Percentiles rank a stretch among this genome's conserved stretches.
Evolutionary conservation across 2,888 invertebrate species (phyloP).

Genomic region (Caenorhabditis japonica): DNA sequence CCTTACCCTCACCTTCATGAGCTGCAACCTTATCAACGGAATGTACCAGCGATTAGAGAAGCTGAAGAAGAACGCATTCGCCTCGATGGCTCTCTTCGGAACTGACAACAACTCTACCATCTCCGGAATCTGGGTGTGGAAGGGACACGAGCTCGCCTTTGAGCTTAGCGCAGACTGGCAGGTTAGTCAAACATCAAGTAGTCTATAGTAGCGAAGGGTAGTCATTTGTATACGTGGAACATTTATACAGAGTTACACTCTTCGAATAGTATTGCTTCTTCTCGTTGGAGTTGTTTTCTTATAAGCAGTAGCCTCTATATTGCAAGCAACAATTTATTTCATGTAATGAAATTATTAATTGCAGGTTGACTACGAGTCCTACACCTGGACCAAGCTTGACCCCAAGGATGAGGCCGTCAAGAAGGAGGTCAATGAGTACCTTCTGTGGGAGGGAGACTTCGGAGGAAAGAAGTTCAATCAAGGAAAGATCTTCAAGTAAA

Average conservation of each 20-base stretch:
- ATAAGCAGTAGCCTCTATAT: slow-evolving; percentile 53
- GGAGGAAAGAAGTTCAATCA: slow-evolving; percentile 93
- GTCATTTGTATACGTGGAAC: slow-evolving; percentile 53
- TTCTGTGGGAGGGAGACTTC: slow-evolving; percentile 83
- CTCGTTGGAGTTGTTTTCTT: slow-evolving; percentile 59
- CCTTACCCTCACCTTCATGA: slow-evolving; percentile 93
- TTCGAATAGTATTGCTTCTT: slow-evolving; percentile 60
- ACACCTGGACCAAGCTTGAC: slow-evolving; percentile 94
- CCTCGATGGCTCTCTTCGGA: slow-evolving; percentile 93
- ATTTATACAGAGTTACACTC: slow-evolving; percentile 58
- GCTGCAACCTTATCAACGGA: slow-evolving; percentile 94
- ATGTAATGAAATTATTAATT: slow-evolving; percentile 4
- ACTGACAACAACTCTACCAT: slow-evolving; percentile 91
- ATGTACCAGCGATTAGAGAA: slow-evolving; percentile 99
- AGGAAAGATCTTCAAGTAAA: slow-evolving; percentile 96
- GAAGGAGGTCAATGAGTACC: slow-evolving; percentile 76
- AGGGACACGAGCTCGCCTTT: slow-evolving; percentile 93
- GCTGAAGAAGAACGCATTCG: slow-evolving; percentile 96
- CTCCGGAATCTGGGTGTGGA: slow-evolving; percentile 98
- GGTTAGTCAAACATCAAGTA: slow-evolving; percentile 28
- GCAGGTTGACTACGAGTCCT: slow-evolving; percentile 92
- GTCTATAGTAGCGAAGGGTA: slow-evolving; percentile 45
- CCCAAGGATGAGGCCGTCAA: slow-evolving; percentile 84
- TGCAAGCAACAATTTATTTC: slow-evolving; percentile 47
- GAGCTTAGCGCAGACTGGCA: slow-evolving; percentile 80